Conservation (phyloP, 2,113 vertebrate species). For the Corythornis vintsioides region DNA sequence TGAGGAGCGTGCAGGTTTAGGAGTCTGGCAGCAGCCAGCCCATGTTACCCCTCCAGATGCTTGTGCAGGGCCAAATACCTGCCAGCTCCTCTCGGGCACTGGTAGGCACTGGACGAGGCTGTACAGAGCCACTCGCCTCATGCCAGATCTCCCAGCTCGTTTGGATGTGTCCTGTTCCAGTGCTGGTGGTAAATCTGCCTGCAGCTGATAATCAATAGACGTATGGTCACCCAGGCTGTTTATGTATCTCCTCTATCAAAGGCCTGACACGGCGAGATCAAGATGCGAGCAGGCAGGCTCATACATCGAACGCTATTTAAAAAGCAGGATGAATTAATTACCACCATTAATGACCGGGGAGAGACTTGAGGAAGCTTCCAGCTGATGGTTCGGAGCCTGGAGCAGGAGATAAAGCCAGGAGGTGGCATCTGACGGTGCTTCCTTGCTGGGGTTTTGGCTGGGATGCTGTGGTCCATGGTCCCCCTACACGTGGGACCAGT, state of each 20-base stretch:
- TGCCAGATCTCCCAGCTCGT: not conserved
- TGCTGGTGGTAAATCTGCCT: not conserved
- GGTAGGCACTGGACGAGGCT: not conserved
- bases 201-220: not conserved
- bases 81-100: not conserved
- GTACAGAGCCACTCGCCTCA: not conserved
- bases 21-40: accelerated
- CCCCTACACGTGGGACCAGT: not conserved
- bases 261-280: constrained; percentile 11
- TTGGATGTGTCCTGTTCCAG: not conserved
- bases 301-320: not conserved
- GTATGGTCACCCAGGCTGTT: constrained; percentile 25
- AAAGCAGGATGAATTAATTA: constrained; percentile 42
- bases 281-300: constrained; percentile 18
- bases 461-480: not conserved
- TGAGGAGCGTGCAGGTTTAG: accelerated
- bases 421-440: not conserved
- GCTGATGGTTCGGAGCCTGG: not conserved
- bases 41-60: accelerated
- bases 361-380: not conserved
- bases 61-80: not conserved
- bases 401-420: accelerated
- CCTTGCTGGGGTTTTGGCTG: accelerated
- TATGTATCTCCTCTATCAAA: constrained; percentile 50
- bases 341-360: not conserved